These are phyloP conservation scores for Brienomyrus longianalis DNA, from an alignment of 2,113 vertebrate genomes.

Conservation along the genomic window DNA sequence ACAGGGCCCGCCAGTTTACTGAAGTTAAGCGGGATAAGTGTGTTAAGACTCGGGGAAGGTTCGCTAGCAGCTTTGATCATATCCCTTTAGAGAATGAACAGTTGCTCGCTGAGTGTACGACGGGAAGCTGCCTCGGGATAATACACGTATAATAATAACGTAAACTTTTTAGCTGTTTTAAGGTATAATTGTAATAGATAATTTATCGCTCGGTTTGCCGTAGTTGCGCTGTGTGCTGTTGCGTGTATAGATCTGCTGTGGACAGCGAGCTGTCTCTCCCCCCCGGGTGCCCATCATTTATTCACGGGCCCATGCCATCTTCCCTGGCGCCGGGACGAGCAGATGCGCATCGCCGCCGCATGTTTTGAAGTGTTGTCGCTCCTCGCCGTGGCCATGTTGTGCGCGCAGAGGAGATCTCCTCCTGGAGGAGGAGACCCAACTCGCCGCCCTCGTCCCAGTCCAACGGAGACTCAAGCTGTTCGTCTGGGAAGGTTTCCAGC, in stretches of 20 bases:
- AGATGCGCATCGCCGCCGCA: neutral
- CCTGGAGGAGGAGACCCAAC: constrained; percentile 4
- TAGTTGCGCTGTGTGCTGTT: neutral
- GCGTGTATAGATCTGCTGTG: too few species aligned
- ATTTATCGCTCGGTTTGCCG: neutral
- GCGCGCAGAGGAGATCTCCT: neutral
- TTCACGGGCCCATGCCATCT: neutral
- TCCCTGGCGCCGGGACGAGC: neutral
- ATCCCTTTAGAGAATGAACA: neutral
- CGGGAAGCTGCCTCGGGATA: neutral
- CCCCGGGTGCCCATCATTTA: neutral
- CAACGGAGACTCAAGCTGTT: constrained; percentile 25
- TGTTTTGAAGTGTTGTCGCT: constrained; percentile 18
- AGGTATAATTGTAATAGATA: neutral
- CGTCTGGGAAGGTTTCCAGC: constrained; percentile 22
- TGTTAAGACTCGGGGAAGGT: neutral
- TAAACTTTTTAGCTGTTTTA: neutral
- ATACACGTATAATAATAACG: neutral
- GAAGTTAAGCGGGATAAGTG: neutral
- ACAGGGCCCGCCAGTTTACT: neutral
- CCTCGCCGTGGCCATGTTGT: neutral
- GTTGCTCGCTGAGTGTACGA: too few species aligned
- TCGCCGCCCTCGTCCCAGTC: constrained; percentile 14
- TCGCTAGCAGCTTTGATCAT: neutral
- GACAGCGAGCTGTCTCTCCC: neutral